Evolutionary conservation across 2,113 vertebrate genomes (phyloP).

Genomic region (Ceyx margarethae): DNA sequence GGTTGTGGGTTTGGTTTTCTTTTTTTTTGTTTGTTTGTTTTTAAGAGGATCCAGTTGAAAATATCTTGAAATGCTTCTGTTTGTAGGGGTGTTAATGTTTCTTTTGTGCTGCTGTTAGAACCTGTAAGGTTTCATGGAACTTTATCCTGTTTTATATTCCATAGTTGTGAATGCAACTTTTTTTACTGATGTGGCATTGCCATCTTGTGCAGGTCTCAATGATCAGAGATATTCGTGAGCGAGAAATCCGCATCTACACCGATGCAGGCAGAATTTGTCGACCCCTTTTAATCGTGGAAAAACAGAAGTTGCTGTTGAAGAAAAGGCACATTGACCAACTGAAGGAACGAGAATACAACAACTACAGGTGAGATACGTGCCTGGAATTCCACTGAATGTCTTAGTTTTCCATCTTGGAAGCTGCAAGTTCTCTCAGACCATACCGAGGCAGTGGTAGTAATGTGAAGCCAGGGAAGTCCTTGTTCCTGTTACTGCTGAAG

Average conservation of each 20-base stretch:
- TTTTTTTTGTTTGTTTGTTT: background rate
- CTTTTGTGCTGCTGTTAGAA: background rate
- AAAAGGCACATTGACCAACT: constrained; percentile 96
- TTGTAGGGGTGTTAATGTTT: background rate
- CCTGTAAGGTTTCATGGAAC: background rate
- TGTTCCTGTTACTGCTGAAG: background rate
- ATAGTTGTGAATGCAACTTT: background rate
- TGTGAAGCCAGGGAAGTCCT: background rate
- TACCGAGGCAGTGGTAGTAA: background rate
- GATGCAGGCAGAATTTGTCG: constrained; percentile 96
- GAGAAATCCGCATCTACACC: constrained; percentile 97
- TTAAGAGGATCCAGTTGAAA: background rate
- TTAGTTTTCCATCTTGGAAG: background rate
- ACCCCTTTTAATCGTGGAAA: constrained; percentile 95
- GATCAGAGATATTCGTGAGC: constrained; percentile 95
- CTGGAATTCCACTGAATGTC: background rate
- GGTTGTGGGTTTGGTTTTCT: background rate
- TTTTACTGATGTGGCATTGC: background rate
- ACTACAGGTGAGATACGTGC: constrained; percentile 85
- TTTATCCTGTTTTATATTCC: background rate
- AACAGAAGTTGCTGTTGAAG: constrained; percentile 95
- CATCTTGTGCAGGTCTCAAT: constrained; percentile 86
- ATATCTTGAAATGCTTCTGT: background rate
- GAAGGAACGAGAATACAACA: constrained; percentile 98
- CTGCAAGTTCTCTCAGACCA: background rate